Conservation (phyloP, 1,140 invertebrate genomes). For the Drosophila fuyamai region DNA sequence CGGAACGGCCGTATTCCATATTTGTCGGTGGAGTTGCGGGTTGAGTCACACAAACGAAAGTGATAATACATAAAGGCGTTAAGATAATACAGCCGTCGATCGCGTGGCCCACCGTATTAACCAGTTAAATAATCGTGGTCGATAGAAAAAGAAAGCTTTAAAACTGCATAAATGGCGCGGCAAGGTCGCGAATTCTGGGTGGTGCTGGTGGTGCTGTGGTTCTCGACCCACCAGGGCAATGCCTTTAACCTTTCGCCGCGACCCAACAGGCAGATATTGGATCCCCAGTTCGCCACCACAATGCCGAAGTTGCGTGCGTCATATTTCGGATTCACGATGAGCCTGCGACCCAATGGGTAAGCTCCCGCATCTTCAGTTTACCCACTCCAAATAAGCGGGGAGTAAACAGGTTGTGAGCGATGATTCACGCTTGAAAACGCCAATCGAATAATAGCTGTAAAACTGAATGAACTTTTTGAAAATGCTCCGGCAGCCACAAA, state of each 20-base stretch:
- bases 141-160: background rate
- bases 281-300: slow-evolving; percentile 66
- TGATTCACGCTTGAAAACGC: slow-evolving; percentile 35
- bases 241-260: slow-evolving; percentile 79
- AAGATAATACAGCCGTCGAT: slow-evolving; percentile 1
- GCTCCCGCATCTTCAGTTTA: slow-evolving; percentile 39
- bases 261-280: slow-evolving; percentile 70
- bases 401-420: slow-evolving; percentile 65
- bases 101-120: slow-evolving; percentile 21
- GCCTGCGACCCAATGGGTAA: slow-evolving; percentile 74
- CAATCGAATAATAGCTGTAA: slow-evolving; percentile 41
- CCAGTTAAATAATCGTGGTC: slow-evolving; percentile 32
- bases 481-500: slow-evolving; percentile 20
- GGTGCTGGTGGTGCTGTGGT: slow-evolving; percentile 15
- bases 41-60: slow-evolving; percentile 21
- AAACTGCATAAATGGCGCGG: slow-evolving; percentile 30
- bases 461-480: slow-evolving; percentile 62
- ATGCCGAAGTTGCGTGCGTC: slow-evolving; percentile 78
- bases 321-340: slow-evolving; percentile 82
- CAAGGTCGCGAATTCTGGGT: slow-evolving; percentile 26
- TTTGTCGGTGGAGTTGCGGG: background rate
- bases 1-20: slow-evolving; percentile 9
- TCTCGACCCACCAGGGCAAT: background rate
- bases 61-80: slow-evolving; percentile 22
- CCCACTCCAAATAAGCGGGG: slow-evolving; percentile 22